phyloP scores from a whole-genome alignment of 30 jellyfish, hydroid and myxozoan species.

The Catostylus mosaicus region DNA sequence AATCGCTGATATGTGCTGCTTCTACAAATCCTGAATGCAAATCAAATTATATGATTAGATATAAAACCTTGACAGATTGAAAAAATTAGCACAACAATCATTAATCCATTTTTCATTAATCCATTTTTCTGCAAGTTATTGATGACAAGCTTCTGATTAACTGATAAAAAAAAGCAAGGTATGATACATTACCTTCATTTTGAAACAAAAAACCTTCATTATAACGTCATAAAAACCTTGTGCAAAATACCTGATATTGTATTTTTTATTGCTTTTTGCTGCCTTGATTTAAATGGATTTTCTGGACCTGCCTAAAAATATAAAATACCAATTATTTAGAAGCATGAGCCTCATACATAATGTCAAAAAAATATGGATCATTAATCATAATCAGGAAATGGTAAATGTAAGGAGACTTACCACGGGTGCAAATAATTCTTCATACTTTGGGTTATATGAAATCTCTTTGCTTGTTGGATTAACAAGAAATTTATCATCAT shows the following conservation, averaged over 20 bases:
- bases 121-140: too few species aligned
- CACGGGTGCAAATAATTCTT: constrained; percentile 91
- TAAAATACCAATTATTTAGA: not conserved
- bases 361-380: too few species aligned
- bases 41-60: not conserved
- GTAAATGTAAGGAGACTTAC: constrained; percentile 37
- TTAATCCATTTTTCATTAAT: too few species aligned
- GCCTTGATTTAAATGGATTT: constrained; percentile 89
- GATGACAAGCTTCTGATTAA: not conserved
- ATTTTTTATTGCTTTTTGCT: constrained; percentile 87
- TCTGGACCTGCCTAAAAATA: constrained; percentile 95
- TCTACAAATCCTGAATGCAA: constrained; percentile 85
- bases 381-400: too few species aligned
- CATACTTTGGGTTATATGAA: constrained; percentile 76
- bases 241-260: constrained; percentile 71
- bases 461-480: constrained; percentile 67
- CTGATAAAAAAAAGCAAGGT: not conserved
- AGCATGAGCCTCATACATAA: too few species aligned
- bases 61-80: too few species aligned
- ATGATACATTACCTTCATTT: too few species aligned
- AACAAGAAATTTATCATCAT: constrained; percentile 54
- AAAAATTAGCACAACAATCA: too few species aligned
- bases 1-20: constrained; percentile 89
- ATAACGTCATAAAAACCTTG: not conserved
- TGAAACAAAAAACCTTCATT: not conserved